These are phyloP conservation scores for Temnothorax nylanderi DNA, from an alignment of 1,140 invertebrate genomes.

Conservation along the genomic window DNA sequence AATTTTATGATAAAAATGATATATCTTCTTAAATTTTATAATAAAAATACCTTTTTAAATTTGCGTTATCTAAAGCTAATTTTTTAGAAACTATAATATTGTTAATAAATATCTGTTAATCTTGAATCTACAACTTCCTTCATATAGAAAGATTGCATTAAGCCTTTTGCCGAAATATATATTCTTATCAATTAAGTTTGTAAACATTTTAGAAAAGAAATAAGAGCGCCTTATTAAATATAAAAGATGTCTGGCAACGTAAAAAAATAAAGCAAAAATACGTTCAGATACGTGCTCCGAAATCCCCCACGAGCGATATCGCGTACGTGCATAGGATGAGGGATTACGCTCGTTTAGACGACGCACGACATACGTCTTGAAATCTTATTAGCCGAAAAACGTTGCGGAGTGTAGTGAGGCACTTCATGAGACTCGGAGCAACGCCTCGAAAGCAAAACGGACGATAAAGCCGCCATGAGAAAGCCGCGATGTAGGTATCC, in stretches of 20 bases:
- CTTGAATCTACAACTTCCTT: background rate
- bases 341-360: constrained; percentile 63
- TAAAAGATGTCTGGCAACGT: background rate
- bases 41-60: background rate
- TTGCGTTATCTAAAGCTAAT: background rate
- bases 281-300: constrained; percentile 30
- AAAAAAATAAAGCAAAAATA: background rate
- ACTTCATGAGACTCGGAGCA: constrained; percentile 9
- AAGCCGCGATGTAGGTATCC: constrained; percentile 32
- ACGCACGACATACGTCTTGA: constrained; percentile 36
- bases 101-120: background rate
- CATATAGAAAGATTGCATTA: constrained; percentile 8
- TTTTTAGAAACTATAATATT: background rate
- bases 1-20: background rate
- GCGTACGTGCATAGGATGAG: constrained; percentile 66
- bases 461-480: constrained; percentile 27
- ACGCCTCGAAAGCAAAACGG: constrained; percentile 25
- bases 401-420: constrained; percentile 9
- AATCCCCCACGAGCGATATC: constrained; percentile 53
- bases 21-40: background rate
- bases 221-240: background rate
- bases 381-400: constrained; percentile 71
- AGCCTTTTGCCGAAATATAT: background rate
- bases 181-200: background rate
- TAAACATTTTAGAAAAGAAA: background rate